Evolutionary conservation across 2,888 invertebrate species (phyloP).

Genomic region (Podabrus alpinus): DNA sequence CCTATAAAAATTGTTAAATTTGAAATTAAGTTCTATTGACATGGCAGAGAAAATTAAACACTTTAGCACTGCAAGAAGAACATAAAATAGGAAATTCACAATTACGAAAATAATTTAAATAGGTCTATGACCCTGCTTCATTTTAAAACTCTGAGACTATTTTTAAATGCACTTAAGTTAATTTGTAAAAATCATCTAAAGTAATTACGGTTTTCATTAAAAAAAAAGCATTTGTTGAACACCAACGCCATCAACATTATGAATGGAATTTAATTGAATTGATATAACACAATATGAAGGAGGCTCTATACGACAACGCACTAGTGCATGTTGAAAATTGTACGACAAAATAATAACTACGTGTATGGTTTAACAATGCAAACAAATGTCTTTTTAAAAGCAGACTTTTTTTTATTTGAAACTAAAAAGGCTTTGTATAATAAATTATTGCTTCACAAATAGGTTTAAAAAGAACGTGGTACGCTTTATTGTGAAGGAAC

Average conservation of each 20-base stretch:
- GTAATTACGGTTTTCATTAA: not conserved
- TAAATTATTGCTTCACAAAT: not conserved
- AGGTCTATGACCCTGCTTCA: not conserved
- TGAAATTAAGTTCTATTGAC: not conserved
- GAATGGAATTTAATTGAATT: not conserved
- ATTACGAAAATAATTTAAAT: not conserved
- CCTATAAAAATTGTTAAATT: not conserved
- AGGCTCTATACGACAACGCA: not conserved
- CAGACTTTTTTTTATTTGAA: not conserved
- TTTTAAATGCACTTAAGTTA: not conserved
- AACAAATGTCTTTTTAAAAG: not conserved
- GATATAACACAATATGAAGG: not conserved
- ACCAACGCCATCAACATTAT: not conserved
- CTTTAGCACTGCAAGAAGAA: not conserved
- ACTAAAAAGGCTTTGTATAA: not conserved
- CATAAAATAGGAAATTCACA: not conserved
- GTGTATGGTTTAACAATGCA: not conserved
- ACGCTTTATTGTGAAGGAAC: not conserved
- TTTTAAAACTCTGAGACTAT: not conserved
- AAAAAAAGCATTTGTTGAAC: not conserved
- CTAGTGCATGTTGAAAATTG: not conserved
- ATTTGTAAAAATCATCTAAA: not conserved
- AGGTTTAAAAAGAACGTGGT: not conserved
- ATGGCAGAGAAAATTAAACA: not conserved
- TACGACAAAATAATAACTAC: not conserved